These are phyloP conservation scores for Apamea sordens DNA, from an alignment of 2,888 invertebrate genomes.

Conservation along the genomic window DNA sequence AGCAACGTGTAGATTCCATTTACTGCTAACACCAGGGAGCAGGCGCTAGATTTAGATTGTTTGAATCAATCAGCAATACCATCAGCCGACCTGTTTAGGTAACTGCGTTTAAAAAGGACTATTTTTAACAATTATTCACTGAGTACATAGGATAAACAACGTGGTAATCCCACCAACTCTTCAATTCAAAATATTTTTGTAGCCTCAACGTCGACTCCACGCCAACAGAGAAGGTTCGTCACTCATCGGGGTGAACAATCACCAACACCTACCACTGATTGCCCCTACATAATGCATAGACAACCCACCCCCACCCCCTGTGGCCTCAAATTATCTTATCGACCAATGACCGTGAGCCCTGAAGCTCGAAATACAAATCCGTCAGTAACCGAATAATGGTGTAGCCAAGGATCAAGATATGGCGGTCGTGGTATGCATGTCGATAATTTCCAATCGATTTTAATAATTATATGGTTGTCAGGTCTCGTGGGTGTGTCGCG, in stretches of 20 bases:
- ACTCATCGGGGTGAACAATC: constrained; percentile 78
- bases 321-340: constrained; percentile 78
- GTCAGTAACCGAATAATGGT: constrained; percentile 25
- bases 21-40: background rate
- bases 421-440: constrained; percentile 76
- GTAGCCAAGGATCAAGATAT: constrained; percentile 64
- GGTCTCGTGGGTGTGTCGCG: constrained; percentile 57
- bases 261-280: constrained; percentile 88
- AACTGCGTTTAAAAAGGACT: background rate
- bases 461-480: constrained; percentile 80
- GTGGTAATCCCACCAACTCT: background rate
- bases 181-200: background rate
- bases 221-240: constrained; percentile 64
- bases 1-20: background rate
- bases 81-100: background rate
- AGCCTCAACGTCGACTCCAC: constrained; percentile 68
- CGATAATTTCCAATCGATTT: constrained; percentile 84
- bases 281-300: constrained; percentile 88
- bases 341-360: constrained; percentile 72
- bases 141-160: background rate
- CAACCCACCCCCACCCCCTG: constrained; percentile 69
- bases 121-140: background rate
- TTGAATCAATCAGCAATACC: no score
- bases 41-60: background rate
- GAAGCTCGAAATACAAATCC: constrained; percentile 27